A percentile compares a stretch with the other conserved stretches of the same genome.
Evolutionary conservation across 2,113 vertebrate genomes (phyloP).

Genomic region (Indri indri): DNA sequence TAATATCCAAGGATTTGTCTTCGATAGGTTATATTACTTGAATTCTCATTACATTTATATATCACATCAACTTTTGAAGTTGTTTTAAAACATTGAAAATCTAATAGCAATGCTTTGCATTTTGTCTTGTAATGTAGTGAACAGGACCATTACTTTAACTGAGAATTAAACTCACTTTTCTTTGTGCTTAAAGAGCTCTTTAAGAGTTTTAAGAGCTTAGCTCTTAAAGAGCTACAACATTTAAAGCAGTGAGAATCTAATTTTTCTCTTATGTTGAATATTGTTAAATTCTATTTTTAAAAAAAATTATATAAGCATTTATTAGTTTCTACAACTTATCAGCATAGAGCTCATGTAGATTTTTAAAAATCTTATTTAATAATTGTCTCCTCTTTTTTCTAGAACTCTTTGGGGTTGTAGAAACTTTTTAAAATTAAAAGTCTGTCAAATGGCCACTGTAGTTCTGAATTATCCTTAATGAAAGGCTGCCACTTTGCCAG

Average conservation of each 20-base stretch:
- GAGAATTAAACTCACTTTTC: not conserved
- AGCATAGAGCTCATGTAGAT: not conserved
- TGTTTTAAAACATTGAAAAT: not conserved
- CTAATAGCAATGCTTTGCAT: not conserved
- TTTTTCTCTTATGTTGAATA: not conserved
- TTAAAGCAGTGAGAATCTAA: not conserved
- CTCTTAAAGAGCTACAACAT: not conserved
- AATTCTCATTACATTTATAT: not conserved
- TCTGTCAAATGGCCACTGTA: not conserved
- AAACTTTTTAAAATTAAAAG: not conserved
- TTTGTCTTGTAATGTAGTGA: not conserved
- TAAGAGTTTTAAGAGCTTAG: too few species aligned
- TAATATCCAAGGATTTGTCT: not conserved
- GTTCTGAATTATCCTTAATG: not conserved
- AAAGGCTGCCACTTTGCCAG: not conserved
- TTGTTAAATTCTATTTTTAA: not conserved
- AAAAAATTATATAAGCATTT: not conserved
- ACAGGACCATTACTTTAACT: not conserved
- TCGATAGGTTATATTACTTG: not conserved
- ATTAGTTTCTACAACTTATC: not conserved
- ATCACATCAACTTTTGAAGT: not conserved
- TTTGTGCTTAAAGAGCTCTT: not conserved
- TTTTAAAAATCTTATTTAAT: not conserved
- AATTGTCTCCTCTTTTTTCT: not conserved
- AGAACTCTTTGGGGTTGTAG: not conserved